Evolutionary conservation across 2,113 vertebrate genomes (phyloP), one percentile per base, ranked within the genome.

Genomic region (Psettodes erumei): DNA sequence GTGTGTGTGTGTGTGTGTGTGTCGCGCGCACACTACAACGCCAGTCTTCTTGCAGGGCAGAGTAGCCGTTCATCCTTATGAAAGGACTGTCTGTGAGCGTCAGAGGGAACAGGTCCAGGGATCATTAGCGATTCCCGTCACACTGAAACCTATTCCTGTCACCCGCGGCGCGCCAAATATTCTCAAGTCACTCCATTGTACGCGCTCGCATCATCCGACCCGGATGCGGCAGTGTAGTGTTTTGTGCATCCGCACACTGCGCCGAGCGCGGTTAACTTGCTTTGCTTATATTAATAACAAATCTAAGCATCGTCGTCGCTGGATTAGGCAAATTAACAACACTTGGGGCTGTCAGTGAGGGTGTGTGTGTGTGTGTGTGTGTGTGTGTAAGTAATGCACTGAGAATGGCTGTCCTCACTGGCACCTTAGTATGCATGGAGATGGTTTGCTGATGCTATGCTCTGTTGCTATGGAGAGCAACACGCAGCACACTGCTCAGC

Each of bases 381-480:
- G 30, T 47, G 23, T 60, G 71, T 50, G 48, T 50, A 27, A 8
- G n/a, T 64, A 60, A 33, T 81, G 70, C 61, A 42, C 66, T 48
- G 30, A 16, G 25, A 54, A 16, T 43, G 40, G 55, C 21, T 42
- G 35, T 76, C 80, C 80, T 79, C 15, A 11, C 51, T 61, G 60
- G 37, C 33, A 58, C 38, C 55, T 91, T 86, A 74, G 83, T 88
- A 80, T 91, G 81, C 90, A 86, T 68, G 78, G 28, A 48, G 77
- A 71, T 62, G 38, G 68, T 54, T 81, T 71, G 82, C 54, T 89
- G 84, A 87, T 93, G 90, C 85, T 93, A 79, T 83, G 62, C 64
- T 85, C 62, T 87, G 92, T 93, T 93, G 90, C 90, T 80, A 92
- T 93, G 90, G 91, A 75, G 82, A 91, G 73, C 67, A 71, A 62